A percentile compares a stretch with the other conserved stretches of the same genome.
Evolutionary conservation across 2,113 vertebrate species (phyloP).

Genomic region (Diglossa brunneiventris): DNA sequence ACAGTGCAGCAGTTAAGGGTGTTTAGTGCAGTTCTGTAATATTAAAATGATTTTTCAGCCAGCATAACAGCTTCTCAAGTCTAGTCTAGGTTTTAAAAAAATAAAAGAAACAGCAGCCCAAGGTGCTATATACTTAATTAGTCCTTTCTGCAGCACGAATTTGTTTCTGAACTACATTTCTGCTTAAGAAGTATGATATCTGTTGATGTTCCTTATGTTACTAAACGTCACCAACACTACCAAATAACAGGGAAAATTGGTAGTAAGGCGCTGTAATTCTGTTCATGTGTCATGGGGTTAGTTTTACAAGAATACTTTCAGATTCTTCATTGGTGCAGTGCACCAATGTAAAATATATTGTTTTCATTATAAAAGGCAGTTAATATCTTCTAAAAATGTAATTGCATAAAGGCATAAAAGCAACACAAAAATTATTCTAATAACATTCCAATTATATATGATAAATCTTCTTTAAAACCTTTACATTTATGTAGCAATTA

Average conservation of each 20-base stretch:
- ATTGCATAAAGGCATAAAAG: conserved; percentile 9
- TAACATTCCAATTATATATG: conserved; percentile 17
- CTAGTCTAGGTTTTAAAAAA: background rate
- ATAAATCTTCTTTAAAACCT: conserved; percentile 32
- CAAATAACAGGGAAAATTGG: background rate
- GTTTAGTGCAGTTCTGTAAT: background rate
- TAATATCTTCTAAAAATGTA: conserved; percentile 28
- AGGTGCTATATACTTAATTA: conserved; percentile 20
- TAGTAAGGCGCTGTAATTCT: background rate
- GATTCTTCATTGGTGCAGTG: background rate
- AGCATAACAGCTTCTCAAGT: background rate
- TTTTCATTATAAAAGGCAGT: conserved; percentile 49
- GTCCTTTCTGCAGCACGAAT: background rate
- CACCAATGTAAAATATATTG: conserved; percentile 9
- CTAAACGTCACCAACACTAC: conserved; percentile 9
- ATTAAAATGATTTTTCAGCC: conserved; percentile 50
- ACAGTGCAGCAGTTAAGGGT: background rate
- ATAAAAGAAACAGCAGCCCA: background rate
- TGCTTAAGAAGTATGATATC: background rate
- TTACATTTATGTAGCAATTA: conserved; percentile 45
- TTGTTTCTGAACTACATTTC: background rate
- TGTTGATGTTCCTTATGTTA: background rate
- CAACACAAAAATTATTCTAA: conserved; percentile 6
- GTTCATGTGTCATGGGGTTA: background rate
- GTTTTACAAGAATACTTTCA: conserved; percentile 9